A percentile compares a stretch with the other conserved stretches of the same genome.
Evolutionary conservation across 2,797 vertebrate species (phyloP).

Genomic region (Alfaro cultratus): DNA sequence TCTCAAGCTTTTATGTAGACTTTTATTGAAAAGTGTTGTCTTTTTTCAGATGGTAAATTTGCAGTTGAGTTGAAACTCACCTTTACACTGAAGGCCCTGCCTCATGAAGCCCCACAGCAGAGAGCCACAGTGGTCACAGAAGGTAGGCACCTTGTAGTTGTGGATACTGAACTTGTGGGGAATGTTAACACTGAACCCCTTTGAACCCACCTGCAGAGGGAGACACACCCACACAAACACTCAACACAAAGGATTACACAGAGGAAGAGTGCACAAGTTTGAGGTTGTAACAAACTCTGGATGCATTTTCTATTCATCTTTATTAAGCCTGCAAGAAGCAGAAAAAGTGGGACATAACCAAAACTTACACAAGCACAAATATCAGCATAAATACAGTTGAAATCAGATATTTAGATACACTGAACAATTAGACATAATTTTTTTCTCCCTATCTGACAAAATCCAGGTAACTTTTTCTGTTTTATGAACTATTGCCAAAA

Average conservation of each 20-base stretch:
- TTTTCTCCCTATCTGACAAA: not conserved
- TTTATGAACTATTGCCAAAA: not conserved
- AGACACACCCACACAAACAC: constrained; percentile 66
- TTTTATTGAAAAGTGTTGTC: not conserved
- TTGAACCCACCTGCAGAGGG: constrained; percentile 91
- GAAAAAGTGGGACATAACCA: not conserved
- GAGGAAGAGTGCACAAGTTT: constrained; percentile 35
- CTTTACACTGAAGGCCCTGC: constrained; percentile 99
- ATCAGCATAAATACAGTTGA: not conserved
- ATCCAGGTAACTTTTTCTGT: not conserved
- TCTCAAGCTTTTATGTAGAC: not conserved
- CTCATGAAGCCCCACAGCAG: constrained; percentile 97
- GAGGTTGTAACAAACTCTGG: not conserved
- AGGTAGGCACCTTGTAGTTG: constrained; percentile 98
- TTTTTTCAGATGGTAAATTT: not conserved
- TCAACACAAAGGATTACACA: constrained; percentile 10
- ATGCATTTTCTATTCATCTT: not conserved
- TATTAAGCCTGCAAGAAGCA: not conserved
- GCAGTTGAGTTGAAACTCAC: constrained; percentile 73
- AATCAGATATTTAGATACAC: not conserved
- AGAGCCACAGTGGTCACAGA: constrained; percentile 98
- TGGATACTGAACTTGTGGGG: constrained; percentile 99
- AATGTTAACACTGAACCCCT: constrained; percentile 98
- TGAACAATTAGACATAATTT: not conserved
- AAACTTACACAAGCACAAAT: no score